phyloP scores from a whole-genome alignment of 2,888 invertebrate species.

The Brachylomia viminalis region DNA sequence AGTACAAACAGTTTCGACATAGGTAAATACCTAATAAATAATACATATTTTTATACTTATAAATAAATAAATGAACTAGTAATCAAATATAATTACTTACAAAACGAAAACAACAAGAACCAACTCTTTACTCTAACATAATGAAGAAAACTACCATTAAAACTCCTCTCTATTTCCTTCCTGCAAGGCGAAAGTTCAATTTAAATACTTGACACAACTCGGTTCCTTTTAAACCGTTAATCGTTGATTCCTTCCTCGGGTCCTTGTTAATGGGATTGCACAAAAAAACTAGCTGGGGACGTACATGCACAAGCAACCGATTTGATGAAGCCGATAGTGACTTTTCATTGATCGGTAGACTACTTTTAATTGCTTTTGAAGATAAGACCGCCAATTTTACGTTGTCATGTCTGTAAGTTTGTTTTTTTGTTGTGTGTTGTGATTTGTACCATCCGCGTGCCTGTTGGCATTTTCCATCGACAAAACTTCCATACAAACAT shows the following conservation, averaged over 20 bases:
- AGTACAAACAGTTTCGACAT: too few species aligned
- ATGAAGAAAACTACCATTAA: background rate
- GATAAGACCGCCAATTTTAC: background rate
- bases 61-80: too few species aligned
- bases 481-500: background rate
- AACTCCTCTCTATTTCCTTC: background rate
- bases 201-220: background rate
- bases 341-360: constrained; percentile 3
- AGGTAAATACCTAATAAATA: too few species aligned
- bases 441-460: too few species aligned
- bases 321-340: constrained; percentile 26
- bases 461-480: background rate
- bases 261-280: background rate
- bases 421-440: background rate
- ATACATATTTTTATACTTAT: too few species aligned
- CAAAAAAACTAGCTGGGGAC: background rate
- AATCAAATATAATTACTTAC: too few species aligned
- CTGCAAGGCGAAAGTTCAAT: background rate
- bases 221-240: constrained; percentile 19
- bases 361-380: constrained; percentile 36
- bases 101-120: too few species aligned
- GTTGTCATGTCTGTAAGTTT: background rate
- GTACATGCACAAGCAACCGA: background rate
- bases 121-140: too few species aligned
- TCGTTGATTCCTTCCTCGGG: constrained; percentile 8